phyloP scores from a whole-genome alignment of 2,797 vertebrate species.

The Silurus lanzhouensis region DNA sequence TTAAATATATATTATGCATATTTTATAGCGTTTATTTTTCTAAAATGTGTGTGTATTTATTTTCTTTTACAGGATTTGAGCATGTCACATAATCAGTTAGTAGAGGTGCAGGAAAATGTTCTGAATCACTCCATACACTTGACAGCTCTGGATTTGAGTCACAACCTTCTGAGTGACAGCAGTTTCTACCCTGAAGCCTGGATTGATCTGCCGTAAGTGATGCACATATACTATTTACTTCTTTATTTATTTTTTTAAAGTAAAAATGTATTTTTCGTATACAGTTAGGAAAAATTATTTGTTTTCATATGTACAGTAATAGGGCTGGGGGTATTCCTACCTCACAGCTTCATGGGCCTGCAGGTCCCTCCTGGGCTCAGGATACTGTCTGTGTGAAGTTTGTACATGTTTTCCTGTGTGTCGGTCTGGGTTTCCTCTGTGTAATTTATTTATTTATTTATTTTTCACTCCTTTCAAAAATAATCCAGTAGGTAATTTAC shows the following conservation, averaged over 20 bases:
- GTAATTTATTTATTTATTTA: not conserved
- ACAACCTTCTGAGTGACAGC: slow-evolving; percentile 76
- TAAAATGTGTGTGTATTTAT: slow-evolving; percentile 21
- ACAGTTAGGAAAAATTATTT: not conserved
- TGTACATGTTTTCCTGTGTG: not conserved
- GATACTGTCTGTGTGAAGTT: not conserved
- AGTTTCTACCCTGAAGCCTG: slow-evolving; percentile 66
- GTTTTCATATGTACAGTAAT: not conserved
- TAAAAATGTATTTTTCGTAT: not conserved
- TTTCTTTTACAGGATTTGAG: slow-evolving; percentile 69
- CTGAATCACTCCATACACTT: slow-evolving; percentile 70
- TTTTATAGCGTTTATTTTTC: not conserved
- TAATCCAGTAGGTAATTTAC: not conserved
- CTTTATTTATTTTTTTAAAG: not conserved
- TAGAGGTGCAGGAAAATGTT: slow-evolving; percentile 66
- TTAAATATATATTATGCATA: not conserved
- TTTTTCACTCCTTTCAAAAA: slow-evolving; percentile 23
- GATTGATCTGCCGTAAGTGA: slow-evolving; percentile 70
- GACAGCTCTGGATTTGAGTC: slow-evolving; percentile 74
- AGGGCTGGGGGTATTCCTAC: not conserved
- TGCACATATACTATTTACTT: not conserved
- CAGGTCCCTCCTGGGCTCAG: not conserved
- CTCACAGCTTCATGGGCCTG: not conserved
- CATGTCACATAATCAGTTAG: slow-evolving; percentile 71
- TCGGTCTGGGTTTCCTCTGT: not conserved